These are phyloP conservation scores for Dryocosmus kuriphilus DNA, from an alignment of 2,888 invertebrate genomes.

Conservation along the genomic window DNA sequence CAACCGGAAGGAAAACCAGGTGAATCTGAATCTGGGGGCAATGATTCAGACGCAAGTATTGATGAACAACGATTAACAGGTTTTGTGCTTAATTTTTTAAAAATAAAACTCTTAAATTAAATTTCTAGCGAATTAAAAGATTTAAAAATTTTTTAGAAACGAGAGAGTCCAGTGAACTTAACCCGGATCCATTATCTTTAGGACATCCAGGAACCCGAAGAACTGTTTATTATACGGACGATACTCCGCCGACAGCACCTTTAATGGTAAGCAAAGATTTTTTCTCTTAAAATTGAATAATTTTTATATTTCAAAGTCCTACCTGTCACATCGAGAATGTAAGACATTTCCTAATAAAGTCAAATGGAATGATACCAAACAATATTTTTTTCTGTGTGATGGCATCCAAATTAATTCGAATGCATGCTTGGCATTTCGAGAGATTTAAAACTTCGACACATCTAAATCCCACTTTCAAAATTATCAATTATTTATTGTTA, in stretches of 20 bases:
- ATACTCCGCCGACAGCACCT: slow-evolving; percentile 75
- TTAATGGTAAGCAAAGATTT: slow-evolving; percentile 60
- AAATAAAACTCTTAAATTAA: too few species aligned
- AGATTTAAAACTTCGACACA: too few species aligned
- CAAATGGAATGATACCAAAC: too few species aligned
- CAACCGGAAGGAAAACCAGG: slow-evolving; percentile 70
- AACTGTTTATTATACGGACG: slow-evolving; percentile 86
- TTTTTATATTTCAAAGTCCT: neutral
- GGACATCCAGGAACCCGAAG: slow-evolving; percentile 90
- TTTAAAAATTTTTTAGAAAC: slow-evolving; percentile 53
- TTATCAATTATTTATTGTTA: neutral
- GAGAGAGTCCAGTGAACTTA: slow-evolving; percentile 62
- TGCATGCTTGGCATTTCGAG: too few species aligned
- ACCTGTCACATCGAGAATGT: too few species aligned
- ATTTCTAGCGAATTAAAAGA: neutral
- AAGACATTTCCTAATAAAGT: too few species aligned
- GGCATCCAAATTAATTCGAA: too few species aligned
- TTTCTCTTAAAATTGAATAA: slow-evolving; percentile 11
- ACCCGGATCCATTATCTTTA: slow-evolving; percentile 81
- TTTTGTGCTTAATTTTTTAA: slow-evolving; percentile 50
- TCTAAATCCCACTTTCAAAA: neutral
- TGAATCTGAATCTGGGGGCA: slow-evolving; percentile 83
- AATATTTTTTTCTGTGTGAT: too few species aligned
- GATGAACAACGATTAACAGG: slow-evolving; percentile 60
- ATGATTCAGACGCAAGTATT: slow-evolving; percentile 88